Evolutionary conservation across 2,888 invertebrate species (phyloP), one percentile per base, ranked within the genome.

Genomic region (Drosophila cyrtoloma): DNA sequence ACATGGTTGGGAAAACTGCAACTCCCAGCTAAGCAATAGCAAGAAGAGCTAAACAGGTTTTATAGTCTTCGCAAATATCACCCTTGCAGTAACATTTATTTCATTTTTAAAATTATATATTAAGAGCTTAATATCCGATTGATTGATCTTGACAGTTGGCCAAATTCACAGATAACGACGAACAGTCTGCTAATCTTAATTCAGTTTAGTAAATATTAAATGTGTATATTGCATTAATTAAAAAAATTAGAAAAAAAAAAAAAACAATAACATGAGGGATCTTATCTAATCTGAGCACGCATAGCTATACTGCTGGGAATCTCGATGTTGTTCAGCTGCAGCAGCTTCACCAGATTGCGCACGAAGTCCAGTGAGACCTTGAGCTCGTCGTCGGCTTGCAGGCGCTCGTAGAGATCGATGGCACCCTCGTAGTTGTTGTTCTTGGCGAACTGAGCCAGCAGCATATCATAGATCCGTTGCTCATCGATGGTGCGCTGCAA

Each of bases 251-350:
- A 55, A 30, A 44, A 56, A 53, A 53, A 57, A 42, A 47, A 9
- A 14, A 57, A 57, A 52, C 52, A 65, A 35, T 59, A 75, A 59
- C 62, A 74, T 32, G 5, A 28, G 32, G 35, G 6, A 30, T 53
- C 28, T 62, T 88, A 91, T 76, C 86, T 82, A 57, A 92, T 71
- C 65, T 92, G 92, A 1, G 93, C 93, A 64, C 92, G 90, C 66
- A 93, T 66, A 26, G 93, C 92, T 59, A 93, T 78, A 78, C 83
- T 90, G 65, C 90, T 92, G 32, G 94, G 93, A 75, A 94, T 85
- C 55, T 92, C 86, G 14, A 93, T 62, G 68, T 93, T 92, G 81
- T 93, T 92, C 26, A 92, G 81, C 81, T 91, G 82, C 33, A 94
- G 85, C 50, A 94, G 82, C 66, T 90, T 82, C 22, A 92, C 91